Conservation (phyloP, 2,888 invertebrate genomes). For the Acrocera orbiculus region DNA sequence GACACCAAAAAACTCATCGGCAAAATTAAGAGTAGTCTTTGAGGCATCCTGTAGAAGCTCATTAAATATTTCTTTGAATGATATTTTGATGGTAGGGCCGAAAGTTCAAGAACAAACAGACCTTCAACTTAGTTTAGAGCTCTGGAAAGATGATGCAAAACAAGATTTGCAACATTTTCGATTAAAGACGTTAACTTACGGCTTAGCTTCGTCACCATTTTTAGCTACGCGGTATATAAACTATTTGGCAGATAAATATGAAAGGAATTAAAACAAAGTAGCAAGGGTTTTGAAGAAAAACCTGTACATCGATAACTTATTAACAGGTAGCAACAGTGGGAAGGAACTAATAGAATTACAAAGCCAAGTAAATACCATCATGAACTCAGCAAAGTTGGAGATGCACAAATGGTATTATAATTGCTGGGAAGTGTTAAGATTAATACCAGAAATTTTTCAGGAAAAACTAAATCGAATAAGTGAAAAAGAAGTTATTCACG, state of each 20-base stretch:
- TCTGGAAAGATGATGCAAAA: not conserved
- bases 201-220: constrained; percentile 13
- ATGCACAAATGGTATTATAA: constrained; percentile 12
- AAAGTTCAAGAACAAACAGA: not conserved
- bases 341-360: constrained; percentile 9
- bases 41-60: not conserved
- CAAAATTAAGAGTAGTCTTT: constrained; percentile 10
- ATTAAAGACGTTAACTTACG: constrained; percentile 12
- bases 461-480: constrained; percentile 3
- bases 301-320: constrained; percentile 14
- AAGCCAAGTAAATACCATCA: constrained; percentile 4
- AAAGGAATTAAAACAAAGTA: constrained; percentile 9
- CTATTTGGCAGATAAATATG: constrained; percentile 8
- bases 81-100: not conserved
- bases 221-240: constrained; percentile 12
- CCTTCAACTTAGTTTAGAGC: not conserved
- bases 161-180: constrained; percentile 5
- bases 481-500: constrained; percentile 6
- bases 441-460: constrained; percentile 4
- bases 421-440: constrained; percentile 1
- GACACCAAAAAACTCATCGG: not conserved
- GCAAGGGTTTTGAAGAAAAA: constrained; percentile 7
- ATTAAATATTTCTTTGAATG: not conserved
- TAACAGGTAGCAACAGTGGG: constrained; percentile 10
- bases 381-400: constrained; percentile 6